A percentile compares a stretch with the other conserved stretches of the same genome.
phyloP scores from a whole-genome alignment of 2,113 vertebrate genomes.

The Dicaeum eximium region DNA sequence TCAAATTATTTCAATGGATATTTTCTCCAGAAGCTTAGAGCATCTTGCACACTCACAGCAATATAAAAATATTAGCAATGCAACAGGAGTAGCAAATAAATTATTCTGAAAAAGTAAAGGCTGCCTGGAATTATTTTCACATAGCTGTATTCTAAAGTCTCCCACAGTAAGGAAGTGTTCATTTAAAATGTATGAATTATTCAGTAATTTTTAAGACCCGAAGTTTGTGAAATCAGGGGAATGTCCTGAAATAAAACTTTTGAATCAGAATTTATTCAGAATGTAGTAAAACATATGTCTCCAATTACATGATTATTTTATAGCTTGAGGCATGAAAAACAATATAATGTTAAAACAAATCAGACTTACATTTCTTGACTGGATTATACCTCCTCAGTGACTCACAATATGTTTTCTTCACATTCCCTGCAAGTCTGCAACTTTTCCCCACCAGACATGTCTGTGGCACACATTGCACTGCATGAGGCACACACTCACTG shows the following conservation, averaged over 20 bases:
- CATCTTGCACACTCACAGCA: background rate
- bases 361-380: constrained; percentile 28
- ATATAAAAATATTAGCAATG: constrained; percentile 13
- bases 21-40: background rate
- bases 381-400: constrained; percentile 26
- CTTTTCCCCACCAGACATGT: background rate
- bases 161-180: background rate
- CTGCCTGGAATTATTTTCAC: constrained; percentile 41
- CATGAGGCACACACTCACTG: background rate
- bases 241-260: constrained; percentile 42
- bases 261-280: constrained; percentile 47
- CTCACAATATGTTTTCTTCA: constrained; percentile 17
- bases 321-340: constrained; percentile 50
- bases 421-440: background rate
- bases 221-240: constrained; percentile 24
- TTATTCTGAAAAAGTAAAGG: constrained; percentile 32
- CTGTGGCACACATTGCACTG: background rate
- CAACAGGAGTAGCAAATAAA: background rate
- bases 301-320: constrained; percentile 64
- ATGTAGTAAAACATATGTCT: constrained; percentile 36
- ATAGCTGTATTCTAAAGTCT: background rate
- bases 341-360: constrained; percentile 53
- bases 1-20: background rate
- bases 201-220: constrained; percentile 33
- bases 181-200: constrained; percentile 61